Evolutionary conservation across 2,888 invertebrate genomes (phyloP), one percentile per base, ranked within the genome.

Genomic region (Calameuta filiformis): DNA sequence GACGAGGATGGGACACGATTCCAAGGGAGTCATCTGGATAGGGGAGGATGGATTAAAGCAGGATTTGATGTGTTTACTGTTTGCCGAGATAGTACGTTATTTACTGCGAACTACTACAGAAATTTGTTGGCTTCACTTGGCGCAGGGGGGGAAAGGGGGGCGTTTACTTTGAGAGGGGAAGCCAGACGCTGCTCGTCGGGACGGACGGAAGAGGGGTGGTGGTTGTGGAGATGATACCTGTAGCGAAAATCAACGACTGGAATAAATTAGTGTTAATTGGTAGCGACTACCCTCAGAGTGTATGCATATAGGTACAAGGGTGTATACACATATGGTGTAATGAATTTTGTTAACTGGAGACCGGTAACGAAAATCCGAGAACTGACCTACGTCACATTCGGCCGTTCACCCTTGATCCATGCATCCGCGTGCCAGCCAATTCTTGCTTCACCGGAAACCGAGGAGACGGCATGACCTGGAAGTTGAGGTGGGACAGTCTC

Each of bases 31-130:
- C 71, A 31, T 31, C 12, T 31, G 33, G 33, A 33, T 34, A 71
- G 71, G 33, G 12, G 12, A 31, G 33, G 30, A 34, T 23, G 71
- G 71, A 71, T 71, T 71, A 71, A 34, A 71, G 34, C 71, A 34
- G 71, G 34, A 33, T 71, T 71, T 31, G 31, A 71, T 15, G 71
- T 71, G 34, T 71, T 71, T 71, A 71, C 71, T 34, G 71, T 71
- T 71, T 34, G 71, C 71, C 31, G 31, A 71, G 71, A 33, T 34
- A 30, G 34, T 71, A 31, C 12, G 71, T 71, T 71, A 33, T 23
- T 34, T 34, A 71, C 71, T 71, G 34, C 71, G 33, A 34, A 56
- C 56, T 34, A 12, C 33, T 71, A 34, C 71, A 71, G 71, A 71
- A 71, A 30, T 71, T 71, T 71, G 12, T 15, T 33, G 33, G 71